Percentiles rank a stretch among this genome's conserved stretches.
Evolutionary conservation across 2,113 vertebrate genomes (phyloP).

Genomic region (Strigops habroptila): DNA sequence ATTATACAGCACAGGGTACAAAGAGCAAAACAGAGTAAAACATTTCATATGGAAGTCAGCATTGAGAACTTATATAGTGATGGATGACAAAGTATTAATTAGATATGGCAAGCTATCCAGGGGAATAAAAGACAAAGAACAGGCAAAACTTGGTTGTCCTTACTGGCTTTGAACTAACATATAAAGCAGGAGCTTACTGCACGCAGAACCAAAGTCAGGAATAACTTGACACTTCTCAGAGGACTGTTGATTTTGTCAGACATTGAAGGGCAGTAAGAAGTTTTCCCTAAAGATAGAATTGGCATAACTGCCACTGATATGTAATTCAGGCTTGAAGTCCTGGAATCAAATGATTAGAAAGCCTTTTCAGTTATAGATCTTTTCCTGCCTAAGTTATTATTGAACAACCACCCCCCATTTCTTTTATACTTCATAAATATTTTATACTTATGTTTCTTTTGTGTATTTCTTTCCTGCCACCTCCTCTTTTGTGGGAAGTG

Average conservation of each 20-base stretch:
- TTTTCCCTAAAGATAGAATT: not conserved
- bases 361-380: not conserved
- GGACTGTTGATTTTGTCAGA: conserved; percentile 34
- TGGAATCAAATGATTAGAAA: not conserved
- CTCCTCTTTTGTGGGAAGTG: not conserved
- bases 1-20: not conserved
- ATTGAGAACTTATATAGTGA: not conserved
- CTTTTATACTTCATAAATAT: conserved; percentile 48
- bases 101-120: conserved; percentile 22
- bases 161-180: conserved; percentile 45
- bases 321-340: not conserved
- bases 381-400: not conserved
- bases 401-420: not conserved
- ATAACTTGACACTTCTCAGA: conserved; percentile 28
- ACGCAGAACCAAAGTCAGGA: not conserved
- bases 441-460: conserved; percentile 30
- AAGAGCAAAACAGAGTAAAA: conserved; percentile 47
- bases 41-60: conserved; percentile 31
- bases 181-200: conserved; percentile 7
- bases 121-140: conserved; percentile 16
- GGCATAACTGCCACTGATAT: not conserved
- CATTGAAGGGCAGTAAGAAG: conserved; percentile 6
- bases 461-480: conserved; percentile 12
- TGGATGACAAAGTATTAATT: conserved; percentile 50
- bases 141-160: not conserved